These are phyloP conservation scores for Meriones unguiculatus DNA, from an alignment of 2,113 vertebrate genomes.

Conservation along the genomic window DNA sequence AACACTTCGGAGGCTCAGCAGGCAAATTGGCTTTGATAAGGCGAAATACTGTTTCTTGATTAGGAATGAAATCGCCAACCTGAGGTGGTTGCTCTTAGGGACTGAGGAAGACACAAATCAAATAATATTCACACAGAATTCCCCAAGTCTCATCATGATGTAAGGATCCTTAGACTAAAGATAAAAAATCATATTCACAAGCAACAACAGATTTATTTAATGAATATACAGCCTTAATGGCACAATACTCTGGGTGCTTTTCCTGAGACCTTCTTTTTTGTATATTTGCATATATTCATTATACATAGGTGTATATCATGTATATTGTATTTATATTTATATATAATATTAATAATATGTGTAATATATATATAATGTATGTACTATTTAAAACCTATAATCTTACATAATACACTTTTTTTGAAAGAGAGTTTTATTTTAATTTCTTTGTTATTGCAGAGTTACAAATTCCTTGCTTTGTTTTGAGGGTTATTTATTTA, in stretches of 20 bases:
- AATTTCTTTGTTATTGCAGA: too few species aligned
- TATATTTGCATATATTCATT: too few species aligned
- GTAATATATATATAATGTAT: not conserved
- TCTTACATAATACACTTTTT: not conserved
- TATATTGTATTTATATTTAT: too few species aligned
- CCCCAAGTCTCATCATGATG: not conserved
- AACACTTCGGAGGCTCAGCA: slow-evolving; percentile 38
- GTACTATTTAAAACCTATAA: not conserved
- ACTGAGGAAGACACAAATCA: not conserved
- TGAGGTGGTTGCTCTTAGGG: slow-evolving; percentile 28
- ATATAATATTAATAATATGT: too few species aligned
- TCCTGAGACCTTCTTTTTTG: not conserved
- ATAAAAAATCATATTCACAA: not conserved
- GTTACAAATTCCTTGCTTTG: too few species aligned
- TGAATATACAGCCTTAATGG: not conserved
- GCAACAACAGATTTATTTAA: not conserved
- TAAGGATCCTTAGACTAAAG: slow-evolving; percentile 15
- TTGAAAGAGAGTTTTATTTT: too few species aligned
- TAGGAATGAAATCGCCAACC: slow-evolving; percentile 42
- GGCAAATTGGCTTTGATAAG: slow-evolving; percentile 54
- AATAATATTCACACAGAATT: slow-evolving; percentile 37
- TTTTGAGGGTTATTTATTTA: too few species aligned
- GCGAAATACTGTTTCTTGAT: slow-evolving; percentile 57
- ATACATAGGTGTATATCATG: not conserved
- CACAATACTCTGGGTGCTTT: not conserved